Evolutionary conservation across 2,113 vertebrate species (phyloP).

Genomic region (Ardeotis arabs): DNA sequence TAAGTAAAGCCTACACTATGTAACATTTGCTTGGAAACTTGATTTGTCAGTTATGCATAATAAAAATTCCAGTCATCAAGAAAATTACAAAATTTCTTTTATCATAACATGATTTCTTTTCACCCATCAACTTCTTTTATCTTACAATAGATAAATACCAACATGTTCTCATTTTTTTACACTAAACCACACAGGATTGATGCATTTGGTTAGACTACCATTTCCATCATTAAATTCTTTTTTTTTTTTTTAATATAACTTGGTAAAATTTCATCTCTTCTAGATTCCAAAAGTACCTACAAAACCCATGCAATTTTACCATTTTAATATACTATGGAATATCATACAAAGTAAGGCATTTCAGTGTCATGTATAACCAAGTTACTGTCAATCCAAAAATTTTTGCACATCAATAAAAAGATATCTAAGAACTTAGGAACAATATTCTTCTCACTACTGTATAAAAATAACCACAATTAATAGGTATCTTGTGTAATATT

Average conservation of each 20-base stretch:
- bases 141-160: constrained; percentile 88
- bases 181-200: constrained; percentile 89
- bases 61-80: constrained; percentile 92
- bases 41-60: constrained; percentile 94
- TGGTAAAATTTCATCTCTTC: constrained; percentile 88
- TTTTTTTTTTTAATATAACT: constrained; percentile 86
- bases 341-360: constrained; percentile 99
- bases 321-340: constrained; percentile 94
- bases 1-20: constrained; percentile 95
- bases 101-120: constrained; percentile 95
- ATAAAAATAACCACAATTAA: constrained; percentile 92
- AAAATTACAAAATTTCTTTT: constrained; percentile 89
- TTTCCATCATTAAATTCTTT: constrained; percentile 85
- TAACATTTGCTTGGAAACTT: constrained; percentile 93
- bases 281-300: constrained; percentile 91
- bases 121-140: constrained; percentile 86
- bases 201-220: constrained; percentile 89
- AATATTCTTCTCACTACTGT: constrained; percentile 88
- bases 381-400: constrained; percentile 90
- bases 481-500: constrained; percentile 88
- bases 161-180: constrained; percentile 87
- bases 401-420: constrained; percentile 94
- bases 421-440: constrained; percentile 91
- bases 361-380: constrained; percentile 98
- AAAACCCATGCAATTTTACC: constrained; percentile 93